Conservation (phyloP, 2,888 invertebrate species). For the Adela reaumurella region DNA sequence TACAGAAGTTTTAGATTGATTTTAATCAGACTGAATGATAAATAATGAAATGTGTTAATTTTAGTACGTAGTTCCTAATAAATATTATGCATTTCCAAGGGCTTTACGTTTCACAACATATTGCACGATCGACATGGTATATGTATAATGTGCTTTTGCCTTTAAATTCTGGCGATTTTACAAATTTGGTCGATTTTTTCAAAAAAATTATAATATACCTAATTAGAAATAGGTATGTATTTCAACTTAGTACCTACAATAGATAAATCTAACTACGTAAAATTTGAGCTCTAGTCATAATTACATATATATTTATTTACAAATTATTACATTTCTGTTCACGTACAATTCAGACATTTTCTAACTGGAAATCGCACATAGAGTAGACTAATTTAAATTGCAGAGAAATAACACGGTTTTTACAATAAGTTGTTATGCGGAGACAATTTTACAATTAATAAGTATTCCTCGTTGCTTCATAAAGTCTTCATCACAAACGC, state of each 20-base stretch:
- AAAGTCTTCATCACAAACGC: background rate
- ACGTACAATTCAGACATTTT: background rate
- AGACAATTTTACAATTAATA: background rate
- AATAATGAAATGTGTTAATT: no score
- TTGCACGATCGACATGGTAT: no score
- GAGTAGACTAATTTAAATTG: background rate
- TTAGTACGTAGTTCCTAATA: no score
- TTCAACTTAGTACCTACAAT: background rate
- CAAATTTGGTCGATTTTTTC: no score
- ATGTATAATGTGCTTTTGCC: no score
- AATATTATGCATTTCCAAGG: no score
- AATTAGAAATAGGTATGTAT: no score
- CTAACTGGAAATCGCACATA: background rate
- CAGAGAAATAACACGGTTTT: background rate
- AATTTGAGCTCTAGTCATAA: background rate
- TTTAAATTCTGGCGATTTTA: no score
- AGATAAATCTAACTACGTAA: background rate
- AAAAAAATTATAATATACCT: no score
- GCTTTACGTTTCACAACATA: no score
- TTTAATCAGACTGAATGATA: no score
- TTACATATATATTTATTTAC: background rate
- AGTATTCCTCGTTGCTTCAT: background rate
- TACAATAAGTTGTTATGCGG: background rate
- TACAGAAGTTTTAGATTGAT: no score
- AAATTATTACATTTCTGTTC: background rate